Evolutionary conservation across 2,888 invertebrate species (phyloP).

Genomic region (Hylaea fasciaria): DNA sequence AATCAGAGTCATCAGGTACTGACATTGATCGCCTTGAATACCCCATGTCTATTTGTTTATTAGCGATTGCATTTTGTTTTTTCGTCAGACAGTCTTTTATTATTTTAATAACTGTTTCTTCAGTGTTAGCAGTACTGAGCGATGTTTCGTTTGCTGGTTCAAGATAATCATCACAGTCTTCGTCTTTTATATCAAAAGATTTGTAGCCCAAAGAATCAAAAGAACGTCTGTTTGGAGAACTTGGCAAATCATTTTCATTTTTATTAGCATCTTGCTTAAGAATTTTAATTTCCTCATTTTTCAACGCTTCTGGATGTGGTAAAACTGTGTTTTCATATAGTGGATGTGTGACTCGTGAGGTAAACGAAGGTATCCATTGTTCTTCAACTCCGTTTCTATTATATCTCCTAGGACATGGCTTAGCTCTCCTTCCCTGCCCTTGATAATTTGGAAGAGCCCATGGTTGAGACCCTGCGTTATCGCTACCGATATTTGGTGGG

Average conservation of each 20-base stretch:
- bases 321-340: constrained; percentile 21
- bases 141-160: background rate
- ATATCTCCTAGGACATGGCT: constrained; percentile 45
- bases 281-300: constrained; percentile 23
- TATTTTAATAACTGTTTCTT: constrained; percentile 15
- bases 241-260: constrained; percentile 2
- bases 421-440: constrained; percentile 23
- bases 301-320: constrained; percentile 35
- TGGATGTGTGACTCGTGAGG: constrained; percentile 27
- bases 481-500: constrained; percentile 7
- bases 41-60: background rate
- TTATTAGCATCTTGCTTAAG: background rate
- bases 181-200: background rate
- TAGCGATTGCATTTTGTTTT: constrained; percentile 3
- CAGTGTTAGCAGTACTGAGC: background rate
- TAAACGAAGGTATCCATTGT: constrained; percentile 32
- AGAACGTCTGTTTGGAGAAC: background rate
- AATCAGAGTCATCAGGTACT: background rate
- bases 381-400: constrained; percentile 25
- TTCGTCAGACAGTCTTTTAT: constrained; percentile 21
- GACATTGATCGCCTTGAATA: constrained; percentile 20
- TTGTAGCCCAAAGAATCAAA: background rate
- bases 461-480: background rate
- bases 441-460: constrained; percentile 16
- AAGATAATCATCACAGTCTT: constrained; percentile 19